Conservation (phyloP, 2,797 vertebrate genomes). For the Pantherophis alleghaniensis region DNA sequence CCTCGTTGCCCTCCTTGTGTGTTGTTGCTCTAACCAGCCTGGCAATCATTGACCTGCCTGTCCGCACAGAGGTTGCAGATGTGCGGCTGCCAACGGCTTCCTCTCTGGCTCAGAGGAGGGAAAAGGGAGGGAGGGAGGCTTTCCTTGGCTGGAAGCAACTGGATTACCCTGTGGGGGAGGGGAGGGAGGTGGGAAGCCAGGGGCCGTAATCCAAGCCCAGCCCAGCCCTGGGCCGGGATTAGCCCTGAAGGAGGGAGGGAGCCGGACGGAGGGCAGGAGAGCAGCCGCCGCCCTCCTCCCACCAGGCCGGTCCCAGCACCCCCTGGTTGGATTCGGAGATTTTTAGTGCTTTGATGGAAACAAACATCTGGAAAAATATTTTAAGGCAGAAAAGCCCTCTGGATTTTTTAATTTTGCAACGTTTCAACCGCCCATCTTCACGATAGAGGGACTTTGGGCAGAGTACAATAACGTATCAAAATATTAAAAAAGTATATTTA, state of each 20-base stretch:
- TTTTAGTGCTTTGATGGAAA: neutral
- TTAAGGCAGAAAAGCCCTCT: too few species aligned
- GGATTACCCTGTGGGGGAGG: accelerated
- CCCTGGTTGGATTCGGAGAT: neutral
- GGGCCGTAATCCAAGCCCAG: neutral
- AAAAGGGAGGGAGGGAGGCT: neutral
- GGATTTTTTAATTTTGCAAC: too few species aligned
- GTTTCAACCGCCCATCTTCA: neutral
- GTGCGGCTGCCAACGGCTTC: neutral
- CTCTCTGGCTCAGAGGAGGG: neutral
- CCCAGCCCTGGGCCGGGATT: too few species aligned
- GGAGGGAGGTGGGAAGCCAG: too few species aligned
- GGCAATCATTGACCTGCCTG: neutral
- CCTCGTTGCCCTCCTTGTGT: accelerated
- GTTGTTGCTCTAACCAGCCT: neutral
- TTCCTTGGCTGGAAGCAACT: neutral
- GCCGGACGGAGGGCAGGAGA: too few species aligned
- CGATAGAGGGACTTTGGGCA: too few species aligned
- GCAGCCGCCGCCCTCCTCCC: accelerated
- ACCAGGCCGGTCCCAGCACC: neutral
- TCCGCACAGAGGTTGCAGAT: neutral
- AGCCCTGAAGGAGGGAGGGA: neutral
- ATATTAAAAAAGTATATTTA: neutral
- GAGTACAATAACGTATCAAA: neutral
- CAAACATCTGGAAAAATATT: accelerated